Evolutionary conservation across 2,797 vertebrate genomes (phyloP).

Genomic region (Champsocephalus gunnari): DNA sequence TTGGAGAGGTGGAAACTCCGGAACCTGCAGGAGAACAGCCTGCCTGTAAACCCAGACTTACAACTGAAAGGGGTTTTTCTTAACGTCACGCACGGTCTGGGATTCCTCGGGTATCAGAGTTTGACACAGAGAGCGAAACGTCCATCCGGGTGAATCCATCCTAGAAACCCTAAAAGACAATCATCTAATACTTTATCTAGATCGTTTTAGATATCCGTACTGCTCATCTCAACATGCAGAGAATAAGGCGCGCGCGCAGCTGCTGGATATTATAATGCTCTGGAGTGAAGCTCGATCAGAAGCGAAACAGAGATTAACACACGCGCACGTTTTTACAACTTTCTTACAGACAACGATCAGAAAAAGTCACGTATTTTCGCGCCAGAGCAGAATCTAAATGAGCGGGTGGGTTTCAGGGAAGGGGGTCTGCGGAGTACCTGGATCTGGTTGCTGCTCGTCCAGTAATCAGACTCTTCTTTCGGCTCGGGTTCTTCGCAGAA

Average conservation of each 20-base stretch:
- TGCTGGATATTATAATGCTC: neutral
- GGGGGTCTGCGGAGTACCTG: constrained; percentile 82
- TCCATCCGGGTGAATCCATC: too few relatives aligned
- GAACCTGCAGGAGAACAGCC: neutral
- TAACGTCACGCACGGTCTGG: neutral
- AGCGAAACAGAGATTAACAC: too few relatives aligned
- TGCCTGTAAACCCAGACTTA: too few relatives aligned
- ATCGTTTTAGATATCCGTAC: neutral
- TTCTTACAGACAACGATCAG: neutral
- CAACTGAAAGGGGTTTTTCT: neutral
- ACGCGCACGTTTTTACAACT: neutral
- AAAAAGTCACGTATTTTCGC: too few relatives aligned
- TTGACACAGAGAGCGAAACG: too few relatives aligned
- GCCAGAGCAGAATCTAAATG: too few relatives aligned
- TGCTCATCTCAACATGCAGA: neutral
- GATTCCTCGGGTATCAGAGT: neutral
- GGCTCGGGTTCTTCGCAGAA: constrained; percentile 85
- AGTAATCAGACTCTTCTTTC: constrained; percentile 88
- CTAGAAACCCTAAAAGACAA: neutral
- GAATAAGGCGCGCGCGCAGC: too few relatives aligned
- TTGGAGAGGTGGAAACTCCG: neutral
- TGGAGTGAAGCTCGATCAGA: too few relatives aligned
- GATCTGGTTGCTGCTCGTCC: constrained; percentile 84
- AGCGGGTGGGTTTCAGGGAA: too few relatives aligned
- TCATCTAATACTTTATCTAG: too few relatives aligned